Base-by-base conservation (phyloP, 1,140 invertebrate species). In the Leptinotarsa defecta region DNA sequence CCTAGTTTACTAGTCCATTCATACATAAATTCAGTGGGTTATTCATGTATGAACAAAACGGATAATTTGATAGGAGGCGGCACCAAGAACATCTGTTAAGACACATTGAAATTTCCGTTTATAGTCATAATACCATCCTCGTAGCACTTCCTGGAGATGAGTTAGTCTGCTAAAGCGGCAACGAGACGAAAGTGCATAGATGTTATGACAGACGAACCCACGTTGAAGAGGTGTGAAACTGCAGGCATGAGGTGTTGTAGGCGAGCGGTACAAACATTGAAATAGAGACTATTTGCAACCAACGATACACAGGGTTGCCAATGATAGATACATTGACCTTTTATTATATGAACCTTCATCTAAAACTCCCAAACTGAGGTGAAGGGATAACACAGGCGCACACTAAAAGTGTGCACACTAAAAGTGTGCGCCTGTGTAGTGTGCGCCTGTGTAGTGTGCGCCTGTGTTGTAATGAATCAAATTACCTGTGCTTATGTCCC, bases 161-260 rank as follows among this genome's bases (percentile, higher is more conserved):
- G 48, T 70, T 48, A 70, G 48, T n/a, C 48, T n/a, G 48, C 52
- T 17, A 5, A 57, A 57, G n/a, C 52, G 52, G 52, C 52, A 57
- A 57, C 20, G 43, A 49, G 43, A 70, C 20, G 68, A 70, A 70
- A 70, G 68, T 49, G 48, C 64, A 24, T 48, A 19, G 62, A 68
- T 48, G 43, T 49, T 71, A 71, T 75, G 69, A 75, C 68, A 71
- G 67, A 76, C 61, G n/a, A 34, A 48, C 74, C 74, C 74, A 76
- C 74, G 74, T 63, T 57, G 43, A 13, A 57, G 52, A 57, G 52
- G 52, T 75, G 74, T 75, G 74, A 75, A 75, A 63, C 68, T 62
- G 74, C 27, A 65, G 62, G 22, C 48, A 73, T 43, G 34, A 43
- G 34, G 34, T 43, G 34, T 11, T 43, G n/a, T 57, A 57, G 52